A percentile compares a stretch with the other conserved stretches of the same genome.
These are phyloP conservation scores for Cabera pusaria DNA, from an alignment of 2,888 invertebrate genomes.

Conservation along the genomic window DNA sequence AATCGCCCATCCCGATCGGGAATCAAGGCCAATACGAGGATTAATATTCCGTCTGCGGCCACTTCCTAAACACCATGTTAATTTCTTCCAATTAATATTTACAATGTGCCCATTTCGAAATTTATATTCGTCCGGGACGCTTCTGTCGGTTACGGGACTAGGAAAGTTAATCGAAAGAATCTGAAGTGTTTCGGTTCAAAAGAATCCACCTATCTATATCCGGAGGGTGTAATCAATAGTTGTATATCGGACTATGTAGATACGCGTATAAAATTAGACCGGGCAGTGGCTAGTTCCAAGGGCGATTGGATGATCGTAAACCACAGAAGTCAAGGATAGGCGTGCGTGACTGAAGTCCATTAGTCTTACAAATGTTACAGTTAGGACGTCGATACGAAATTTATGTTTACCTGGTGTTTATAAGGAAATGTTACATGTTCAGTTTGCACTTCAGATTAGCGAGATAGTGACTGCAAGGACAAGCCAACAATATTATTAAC, in stretches of 20 bases:
- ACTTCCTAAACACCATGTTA: slow-evolving; percentile 70
- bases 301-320: slow-evolving; percentile 38
- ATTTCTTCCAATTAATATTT: slow-evolving; percentile 71
- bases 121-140: slow-evolving; percentile 44
- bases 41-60: slow-evolving; percentile 66
- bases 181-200: slow-evolving; percentile 41
- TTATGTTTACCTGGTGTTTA: slow-evolving; percentile 3
- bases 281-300: slow-evolving; percentile 38
- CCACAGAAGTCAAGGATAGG: slow-evolving; percentile 40
- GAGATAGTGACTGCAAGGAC: slow-evolving; percentile 13
- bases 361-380: slow-evolving; percentile 40
- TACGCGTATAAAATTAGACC: slow-evolving; percentile 38
- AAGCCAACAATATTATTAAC: no score
- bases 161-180: slow-evolving; percentile 7
- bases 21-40: slow-evolving; percentile 74
- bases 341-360: slow-evolving; percentile 53
- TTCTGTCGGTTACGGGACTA: slow-evolving; percentile 1
- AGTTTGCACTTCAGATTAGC: slow-evolving; percentile 9
- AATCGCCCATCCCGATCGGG: slow-evolving; percentile 71
- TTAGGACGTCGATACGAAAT: slow-evolving; percentile 28
- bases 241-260: slow-evolving; percentile 31
- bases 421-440: slow-evolving; percentile 13
- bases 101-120: slow-evolving; percentile 36
- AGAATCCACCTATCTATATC: slow-evolving; percentile 49
- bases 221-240: slow-evolving; percentile 54